Base-by-base conservation (phyloP, 2,797 vertebrate genomes). In the Phataginus tetradactyla region DNA sequence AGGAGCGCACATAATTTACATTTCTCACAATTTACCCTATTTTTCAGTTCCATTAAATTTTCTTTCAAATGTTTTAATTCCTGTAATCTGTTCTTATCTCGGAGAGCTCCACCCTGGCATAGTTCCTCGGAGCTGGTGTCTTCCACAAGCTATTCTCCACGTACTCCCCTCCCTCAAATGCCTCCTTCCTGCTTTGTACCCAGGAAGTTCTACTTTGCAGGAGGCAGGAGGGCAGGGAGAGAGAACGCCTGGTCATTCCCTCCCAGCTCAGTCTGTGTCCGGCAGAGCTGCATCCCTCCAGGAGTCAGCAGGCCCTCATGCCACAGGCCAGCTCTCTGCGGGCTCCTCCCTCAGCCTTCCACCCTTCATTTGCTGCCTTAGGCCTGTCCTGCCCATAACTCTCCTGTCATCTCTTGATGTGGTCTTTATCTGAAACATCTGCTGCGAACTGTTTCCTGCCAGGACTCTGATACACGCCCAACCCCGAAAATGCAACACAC, bases 381-480 rank as follows among this genome's bases (percentile, higher is more conserved):
- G 55, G 55, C 18, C 45, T 72, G 49, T 45, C 81, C 37, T 57
- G 64, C 39, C 93, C 37, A 53, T 3, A 12, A 66, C 74, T 95
- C 32, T 77, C 53, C 83, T 42, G 77, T 87, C 42, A 14, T 63
- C 53, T 66, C 66, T 83, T 83, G 29, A 66, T 69, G 55, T 42
- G 49, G 85, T 86, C 68, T 93, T 92, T 79, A 92, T 78, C 78
- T 95, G 79, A 86, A 91, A 86, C 32, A 88, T 53, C 63, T 93
- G 49, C 42, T 91, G 42, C 78, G n/a, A 91, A 72, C 17, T 61
- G 53, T 63, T 59, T 91, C 55, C 78, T 91, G 51, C 68, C 87
- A 96, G 32, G 55, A 69, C 21, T 72, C 68, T 88, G 72, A 89
- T 34, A 81, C 1, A 42, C 0, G 7, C 4, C 57, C 49, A 72